Evolutionary conservation across 2,113 vertebrate genomes (phyloP).

Genomic region (Hylia prasina): DNA sequence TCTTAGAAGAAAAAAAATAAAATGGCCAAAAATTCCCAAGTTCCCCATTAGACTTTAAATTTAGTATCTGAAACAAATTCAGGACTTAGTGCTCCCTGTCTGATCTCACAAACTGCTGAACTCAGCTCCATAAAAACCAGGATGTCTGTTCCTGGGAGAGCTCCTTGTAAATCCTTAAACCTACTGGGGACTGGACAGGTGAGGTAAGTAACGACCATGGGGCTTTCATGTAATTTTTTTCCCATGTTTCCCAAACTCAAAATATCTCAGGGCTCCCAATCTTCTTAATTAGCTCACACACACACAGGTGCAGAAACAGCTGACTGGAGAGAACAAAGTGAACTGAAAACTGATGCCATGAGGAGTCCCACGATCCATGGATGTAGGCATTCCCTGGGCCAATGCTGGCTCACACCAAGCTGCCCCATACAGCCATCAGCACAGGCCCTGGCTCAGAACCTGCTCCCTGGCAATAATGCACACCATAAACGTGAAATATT

Average conservation of each 20-base stretch:
- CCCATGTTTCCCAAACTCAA: background rate
- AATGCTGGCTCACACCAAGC: background rate
- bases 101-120: constrained; percentile 31
- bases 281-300: background rate
- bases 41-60: constrained; percentile 12
- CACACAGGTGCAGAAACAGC: background rate
- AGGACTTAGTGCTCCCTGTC: background rate
- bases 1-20: background rate
- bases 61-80: constrained; percentile 21
- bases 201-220: background rate
- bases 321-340: background rate
- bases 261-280: background rate
- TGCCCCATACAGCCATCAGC: background rate
- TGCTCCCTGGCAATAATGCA: background rate
- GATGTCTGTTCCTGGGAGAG: background rate
- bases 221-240: background rate
- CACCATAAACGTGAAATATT: background rate
- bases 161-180: constrained; percentile 24
- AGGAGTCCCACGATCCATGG: background rate
- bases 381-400: background rate
- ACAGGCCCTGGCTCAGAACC: background rate
- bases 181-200: background rate
- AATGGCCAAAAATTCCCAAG: background rate
- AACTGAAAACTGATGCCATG: accelerated
- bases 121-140: constrained; percentile 5